These are phyloP conservation scores for Forbesichthys agassizii DNA, from an alignment of 2,113 vertebrate species.

Conservation along the genomic window DNA sequence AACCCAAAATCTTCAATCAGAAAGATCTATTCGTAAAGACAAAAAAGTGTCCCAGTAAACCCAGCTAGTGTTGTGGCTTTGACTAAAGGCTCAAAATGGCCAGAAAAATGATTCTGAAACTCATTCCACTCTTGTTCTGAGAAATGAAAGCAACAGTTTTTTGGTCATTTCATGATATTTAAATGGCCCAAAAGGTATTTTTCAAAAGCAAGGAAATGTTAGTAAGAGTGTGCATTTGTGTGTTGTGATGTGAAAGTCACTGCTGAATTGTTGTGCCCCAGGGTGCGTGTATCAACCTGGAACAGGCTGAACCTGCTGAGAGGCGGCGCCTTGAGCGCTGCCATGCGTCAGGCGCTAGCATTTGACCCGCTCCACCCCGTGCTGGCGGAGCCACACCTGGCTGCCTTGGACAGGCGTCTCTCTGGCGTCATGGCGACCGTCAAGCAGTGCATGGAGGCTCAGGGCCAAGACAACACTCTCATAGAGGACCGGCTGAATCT, in stretches of 20 bases:
- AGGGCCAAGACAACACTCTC: slow-evolving; percentile 87
- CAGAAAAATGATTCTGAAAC: no score
- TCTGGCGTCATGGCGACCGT: slow-evolving; percentile 85
- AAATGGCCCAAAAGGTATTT: no score
- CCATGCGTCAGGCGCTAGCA: slow-evolving; percentile 85
- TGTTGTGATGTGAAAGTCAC: no score
- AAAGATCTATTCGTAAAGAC: no score
- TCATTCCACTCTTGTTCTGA: neutral
- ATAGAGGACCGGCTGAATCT: slow-evolving; percentile 98
- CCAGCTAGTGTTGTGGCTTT: no score
- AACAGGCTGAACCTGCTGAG: slow-evolving; percentile 91
- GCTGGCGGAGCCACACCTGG: slow-evolving; percentile 85
- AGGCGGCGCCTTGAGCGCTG: slow-evolving; percentile 85
- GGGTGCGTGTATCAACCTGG: slow-evolving; percentile 96
- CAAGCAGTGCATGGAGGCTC: slow-evolving; percentile 93
- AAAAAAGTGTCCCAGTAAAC: no score
- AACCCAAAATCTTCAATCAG: no score
- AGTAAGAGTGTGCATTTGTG: no score
- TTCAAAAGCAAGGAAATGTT: no score
- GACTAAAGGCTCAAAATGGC: no score
- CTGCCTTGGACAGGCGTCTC: slow-evolving; percentile 89
- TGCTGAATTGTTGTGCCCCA: slow-evolving; percentile 49
- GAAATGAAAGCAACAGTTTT: no score
- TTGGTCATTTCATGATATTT: no score
- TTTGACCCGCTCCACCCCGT: slow-evolving; percentile 91